A percentile compares a stretch with the other conserved stretches of the same genome.
Conservation (phyloP, 2,797 vertebrate species). For the Chrosomus eos region DNA sequence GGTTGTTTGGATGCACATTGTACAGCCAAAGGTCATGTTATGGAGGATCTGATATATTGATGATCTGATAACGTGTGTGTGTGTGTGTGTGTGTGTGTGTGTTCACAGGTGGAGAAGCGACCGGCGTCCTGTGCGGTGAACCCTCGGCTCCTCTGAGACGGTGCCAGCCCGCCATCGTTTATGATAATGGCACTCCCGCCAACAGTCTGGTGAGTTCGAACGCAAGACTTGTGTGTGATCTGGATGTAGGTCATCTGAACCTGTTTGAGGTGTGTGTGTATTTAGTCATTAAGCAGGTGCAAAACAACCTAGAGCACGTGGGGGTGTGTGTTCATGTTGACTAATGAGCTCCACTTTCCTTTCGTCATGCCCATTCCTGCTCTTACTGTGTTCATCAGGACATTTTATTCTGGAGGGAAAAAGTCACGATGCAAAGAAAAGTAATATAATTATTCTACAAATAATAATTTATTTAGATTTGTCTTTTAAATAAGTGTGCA, state of each 20-base stretch:
- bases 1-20: too few relatives aligned
- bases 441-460: too few relatives aligned
- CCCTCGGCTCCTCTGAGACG: slow-evolving; percentile 80
- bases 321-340: not conserved
- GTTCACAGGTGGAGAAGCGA: slow-evolving; percentile 69
- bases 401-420: not conserved
- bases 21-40: not conserved
- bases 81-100: not conserved
- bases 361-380: not conserved
- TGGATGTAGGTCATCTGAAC: not conserved
- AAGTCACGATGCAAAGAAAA: not conserved
- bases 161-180: slow-evolving; percentile 78
- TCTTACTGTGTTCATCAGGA: not conserved
- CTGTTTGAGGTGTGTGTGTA: not conserved
- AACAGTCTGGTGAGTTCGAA: slow-evolving; percentile 75
- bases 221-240: slow-evolving; percentile 60
- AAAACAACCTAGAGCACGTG: not conserved
- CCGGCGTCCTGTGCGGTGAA: slow-evolving; percentile 81
- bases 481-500: not conserved
- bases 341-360: too few relatives aligned
- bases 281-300: not conserved
- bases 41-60: too few relatives aligned
- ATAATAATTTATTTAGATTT: not conserved
- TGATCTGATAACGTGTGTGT: too few relatives aligned
- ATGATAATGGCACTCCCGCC: slow-evolving; percentile 74